A percentile compares a stretch with the other conserved stretches of the same genome.
phyloP scores from a whole-genome alignment of 2,797 vertebrate species.

The Ptychadena robeensis region DNA sequence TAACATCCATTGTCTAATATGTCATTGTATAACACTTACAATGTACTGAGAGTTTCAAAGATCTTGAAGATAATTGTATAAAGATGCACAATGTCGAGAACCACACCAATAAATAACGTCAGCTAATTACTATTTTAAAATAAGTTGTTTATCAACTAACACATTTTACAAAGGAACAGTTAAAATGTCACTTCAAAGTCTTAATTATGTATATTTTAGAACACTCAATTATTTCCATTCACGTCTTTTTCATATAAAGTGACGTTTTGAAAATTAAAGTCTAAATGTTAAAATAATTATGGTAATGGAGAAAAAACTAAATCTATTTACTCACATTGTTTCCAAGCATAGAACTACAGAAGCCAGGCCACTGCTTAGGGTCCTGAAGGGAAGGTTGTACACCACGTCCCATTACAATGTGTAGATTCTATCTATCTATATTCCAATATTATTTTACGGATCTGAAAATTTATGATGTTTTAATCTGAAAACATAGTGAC shows the following conservation, averaged over 20 bases:
- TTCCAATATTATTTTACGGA: too few relatives aligned
- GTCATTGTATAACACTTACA: neutral
- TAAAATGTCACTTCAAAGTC: neutral
- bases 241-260: neutral
- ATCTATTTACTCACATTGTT: too few relatives aligned
- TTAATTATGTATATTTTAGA: neutral
- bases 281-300: neutral
- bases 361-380: neutral
- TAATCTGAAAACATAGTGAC: too few relatives aligned
- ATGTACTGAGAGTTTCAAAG: neutral
- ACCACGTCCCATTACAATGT: too few relatives aligned
- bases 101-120: neutral
- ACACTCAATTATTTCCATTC: neutral
- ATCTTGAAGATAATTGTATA: neutral
- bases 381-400: neutral
- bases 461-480: too few relatives aligned
- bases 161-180: neutral
- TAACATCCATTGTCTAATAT: neutral
- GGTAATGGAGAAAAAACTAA: neutral
- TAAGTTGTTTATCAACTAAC: neutral
- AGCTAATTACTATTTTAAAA: neutral
- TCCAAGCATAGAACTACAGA: neutral
- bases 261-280: neutral
- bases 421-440: too few relatives aligned
- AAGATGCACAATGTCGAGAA: neutral